Percentiles rank a stretch among this genome's conserved stretches.
These are phyloP conservation scores for Neoascia interrupta DNA, from an alignment of 2,888 invertebrate species.

Conservation along the genomic window DNA sequence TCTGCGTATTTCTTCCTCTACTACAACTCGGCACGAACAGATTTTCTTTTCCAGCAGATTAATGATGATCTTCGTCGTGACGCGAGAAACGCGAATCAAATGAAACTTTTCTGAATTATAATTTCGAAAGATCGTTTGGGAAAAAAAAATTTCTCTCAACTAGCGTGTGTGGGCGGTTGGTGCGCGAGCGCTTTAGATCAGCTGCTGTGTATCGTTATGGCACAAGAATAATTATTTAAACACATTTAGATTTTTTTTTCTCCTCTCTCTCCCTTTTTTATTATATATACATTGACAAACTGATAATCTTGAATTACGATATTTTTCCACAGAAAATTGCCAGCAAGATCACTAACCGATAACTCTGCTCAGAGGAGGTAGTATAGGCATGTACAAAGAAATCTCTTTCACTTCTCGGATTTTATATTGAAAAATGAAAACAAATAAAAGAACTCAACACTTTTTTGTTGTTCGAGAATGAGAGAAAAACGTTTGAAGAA, in stretches of 20 bases:
- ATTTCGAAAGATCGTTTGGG: neutral
- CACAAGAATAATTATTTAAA: slow-evolving; percentile 5
- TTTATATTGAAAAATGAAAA: neutral
- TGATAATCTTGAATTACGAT: slow-evolving; percentile 12
- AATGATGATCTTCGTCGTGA: neutral
- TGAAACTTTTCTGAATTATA: slow-evolving; percentile 37
- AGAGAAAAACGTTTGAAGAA: neutral
- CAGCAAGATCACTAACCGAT: slow-evolving; percentile 55
- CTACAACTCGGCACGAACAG: neutral
- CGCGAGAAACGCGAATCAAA: slow-evolving; percentile 20
- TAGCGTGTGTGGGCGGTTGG: slow-evolving; percentile 3
- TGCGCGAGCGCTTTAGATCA: slow-evolving; percentile 33
- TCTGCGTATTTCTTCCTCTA: slow-evolving; percentile 7
- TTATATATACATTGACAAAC: neutral
- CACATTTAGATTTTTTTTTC: slow-evolving; percentile 11
- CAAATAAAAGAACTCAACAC: slow-evolving; percentile 14
- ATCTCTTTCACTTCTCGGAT: slow-evolving; percentile 37
- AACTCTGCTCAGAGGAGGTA: neutral
- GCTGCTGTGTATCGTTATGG: slow-evolving; percentile 33
- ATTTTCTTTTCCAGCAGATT: slow-evolving; percentile 8
- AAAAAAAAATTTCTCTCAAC: slow-evolving; percentile 22
- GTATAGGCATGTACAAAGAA: slow-evolving; percentile 35
- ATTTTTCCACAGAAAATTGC: slow-evolving; percentile 31
- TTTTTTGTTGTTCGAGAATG: neutral
- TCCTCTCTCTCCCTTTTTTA: neutral